A percentile compares a stretch with the other conserved stretches of the same genome.
phyloP scores from a whole-genome alignment of 30 jellyfish, hydroid and myxozoan genomes.

The Turritopsis dohrnii region DNA sequence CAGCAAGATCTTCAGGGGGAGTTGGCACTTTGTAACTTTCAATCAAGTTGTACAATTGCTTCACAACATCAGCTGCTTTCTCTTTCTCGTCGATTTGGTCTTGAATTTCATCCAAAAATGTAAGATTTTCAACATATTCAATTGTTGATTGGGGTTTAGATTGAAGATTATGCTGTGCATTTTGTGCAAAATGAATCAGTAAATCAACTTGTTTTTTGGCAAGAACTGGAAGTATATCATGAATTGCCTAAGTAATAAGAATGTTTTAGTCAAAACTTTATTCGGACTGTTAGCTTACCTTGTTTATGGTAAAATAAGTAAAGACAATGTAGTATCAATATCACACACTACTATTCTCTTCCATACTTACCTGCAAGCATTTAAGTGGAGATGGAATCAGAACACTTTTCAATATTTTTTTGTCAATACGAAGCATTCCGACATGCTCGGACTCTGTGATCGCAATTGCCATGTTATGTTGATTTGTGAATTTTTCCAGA shows the following conservation, averaged over 20 bases:
- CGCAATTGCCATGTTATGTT: slow-evolving; percentile 56
- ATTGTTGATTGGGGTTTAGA: slow-evolving; percentile 55
- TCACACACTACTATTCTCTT: too few relatives aligned
- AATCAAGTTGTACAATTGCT: slow-evolving; percentile 76
- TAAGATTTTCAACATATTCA: slow-evolving; percentile 72
- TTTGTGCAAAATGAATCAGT: slow-evolving; percentile 67
- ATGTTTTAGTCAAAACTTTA: not conserved
- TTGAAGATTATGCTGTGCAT: slow-evolving; percentile 67
- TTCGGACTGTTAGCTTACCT: not conserved
- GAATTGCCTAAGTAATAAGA: slow-evolving; percentile 42
- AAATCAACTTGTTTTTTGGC: slow-evolving; percentile 75
- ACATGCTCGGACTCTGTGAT: slow-evolving; percentile 74
- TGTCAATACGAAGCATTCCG: slow-evolving; percentile 91
- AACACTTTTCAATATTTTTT: slow-evolving; percentile 62
- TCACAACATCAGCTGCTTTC: slow-evolving; percentile 78
- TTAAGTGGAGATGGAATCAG: slow-evolving; percentile 87
- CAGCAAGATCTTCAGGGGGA: slow-evolving; percentile 99
- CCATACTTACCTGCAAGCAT: slow-evolving; percentile 90
- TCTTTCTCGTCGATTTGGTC: slow-evolving; percentile 89
- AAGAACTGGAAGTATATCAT: slow-evolving; percentile 79
- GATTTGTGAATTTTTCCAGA: slow-evolving; percentile 70
- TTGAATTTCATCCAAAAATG: slow-evolving; percentile 79
- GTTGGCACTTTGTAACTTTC: slow-evolving; percentile 86
- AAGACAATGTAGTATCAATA: too few relatives aligned
- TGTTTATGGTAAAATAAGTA: not conserved